Evolutionary conservation across 2,888 invertebrate genomes (phyloP).

Genomic region (Entomobrya proxima): DNA sequence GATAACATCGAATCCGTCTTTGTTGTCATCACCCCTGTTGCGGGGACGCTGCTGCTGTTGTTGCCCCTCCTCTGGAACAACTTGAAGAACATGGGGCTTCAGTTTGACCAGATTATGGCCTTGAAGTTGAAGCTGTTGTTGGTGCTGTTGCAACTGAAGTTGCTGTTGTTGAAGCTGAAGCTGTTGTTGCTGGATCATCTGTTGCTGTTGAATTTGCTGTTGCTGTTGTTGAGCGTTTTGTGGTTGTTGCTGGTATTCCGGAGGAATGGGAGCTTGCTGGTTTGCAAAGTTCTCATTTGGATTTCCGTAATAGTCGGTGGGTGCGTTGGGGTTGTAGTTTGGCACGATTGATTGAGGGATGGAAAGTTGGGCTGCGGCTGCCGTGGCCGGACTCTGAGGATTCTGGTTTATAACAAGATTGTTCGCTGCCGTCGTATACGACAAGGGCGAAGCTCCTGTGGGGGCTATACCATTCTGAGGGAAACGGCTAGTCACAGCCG

Average conservation of each 20-base stretch:
- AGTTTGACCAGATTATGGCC: slow-evolving; percentile 37
- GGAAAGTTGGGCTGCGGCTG: slow-evolving; percentile 56
- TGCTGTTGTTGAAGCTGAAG: slow-evolving; percentile 43
- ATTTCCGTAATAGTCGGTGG: slow-evolving; percentile 72
- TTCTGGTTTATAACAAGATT: slow-evolving; percentile 44
- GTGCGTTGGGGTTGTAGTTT: slow-evolving; percentile 67
- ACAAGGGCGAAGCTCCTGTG: background rate
- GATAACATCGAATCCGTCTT: slow-evolving; percentile 49
- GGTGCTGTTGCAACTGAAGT: slow-evolving; percentile 37
- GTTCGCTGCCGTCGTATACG: slow-evolving; percentile 48
- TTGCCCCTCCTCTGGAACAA: slow-evolving; percentile 34
- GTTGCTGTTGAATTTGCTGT: slow-evolving; percentile 49
- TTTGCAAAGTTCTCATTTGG: slow-evolving; percentile 65
- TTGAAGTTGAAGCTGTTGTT: slow-evolving; percentile 36
- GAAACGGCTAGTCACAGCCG: slow-evolving; percentile 21
- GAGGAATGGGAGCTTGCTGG: slow-evolving; percentile 55
- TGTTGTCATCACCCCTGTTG: slow-evolving; percentile 36
- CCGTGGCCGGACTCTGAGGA: slow-evolving; percentile 48
- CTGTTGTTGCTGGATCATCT: slow-evolving; percentile 23
- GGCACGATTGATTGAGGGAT: slow-evolving; percentile 71
- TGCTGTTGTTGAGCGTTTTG: slow-evolving; percentile 34
- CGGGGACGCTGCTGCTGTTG: slow-evolving; percentile 27
- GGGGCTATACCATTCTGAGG: slow-evolving; percentile 1
- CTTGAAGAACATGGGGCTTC: slow-evolving; percentile 39
- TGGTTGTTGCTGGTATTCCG: slow-evolving; percentile 64